Base-by-base conservation (phyloP, 2,888 invertebrate genomes). In the Microctonus brassicae region DNA sequence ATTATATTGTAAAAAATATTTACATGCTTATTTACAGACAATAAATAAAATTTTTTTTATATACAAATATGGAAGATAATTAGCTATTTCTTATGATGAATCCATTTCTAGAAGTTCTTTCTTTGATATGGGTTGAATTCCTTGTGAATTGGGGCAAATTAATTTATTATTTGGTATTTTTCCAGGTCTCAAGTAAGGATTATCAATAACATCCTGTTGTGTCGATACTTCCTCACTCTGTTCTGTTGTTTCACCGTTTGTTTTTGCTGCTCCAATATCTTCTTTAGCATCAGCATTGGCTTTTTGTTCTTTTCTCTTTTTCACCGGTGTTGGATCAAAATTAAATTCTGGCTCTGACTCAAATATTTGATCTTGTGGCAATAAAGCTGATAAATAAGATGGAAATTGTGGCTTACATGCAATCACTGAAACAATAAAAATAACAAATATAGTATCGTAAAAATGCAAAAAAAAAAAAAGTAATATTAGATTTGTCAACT, bases 331-430 rank as follows among this genome's bases (percentile, higher is more conserved):
- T 11, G 81, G 76, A 72, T 86, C 86, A 66, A 84, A 82, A 11
- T 86, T 83, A 72, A 86, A 86, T 53, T 87, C 87, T 73, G 81
- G 82, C 67, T 97, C 96, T 82, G 95, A 94, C 83, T 97, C 97
- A 87, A 97, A 96, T 42, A 98, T 95, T 89, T 98, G 97, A 89
- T 98, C 98, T 78, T 95, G 95, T 0, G 97, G 97, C 80, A 97
- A 88, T 29, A 98, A 89, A 3, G 97, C 96, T 73, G 94, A 92
- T 53, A 97, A 87, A 84, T 97, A 97, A 1, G 97, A 92, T 6
- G 95, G 95, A 84, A 93, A 93, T 76, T 92, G 91, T 0, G 96
- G 93, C 83, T 95, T 95, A 82, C 95, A 94, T 1, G 96, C 95
- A 83, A 98, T 97, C 80, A 98, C 96, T 96, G 89, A 17, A 80